Evolutionary conservation across 2,113 vertebrate species (phyloP), one percentile per base, ranked within the genome.

Genomic region (Alaudala cheleensis): DNA sequence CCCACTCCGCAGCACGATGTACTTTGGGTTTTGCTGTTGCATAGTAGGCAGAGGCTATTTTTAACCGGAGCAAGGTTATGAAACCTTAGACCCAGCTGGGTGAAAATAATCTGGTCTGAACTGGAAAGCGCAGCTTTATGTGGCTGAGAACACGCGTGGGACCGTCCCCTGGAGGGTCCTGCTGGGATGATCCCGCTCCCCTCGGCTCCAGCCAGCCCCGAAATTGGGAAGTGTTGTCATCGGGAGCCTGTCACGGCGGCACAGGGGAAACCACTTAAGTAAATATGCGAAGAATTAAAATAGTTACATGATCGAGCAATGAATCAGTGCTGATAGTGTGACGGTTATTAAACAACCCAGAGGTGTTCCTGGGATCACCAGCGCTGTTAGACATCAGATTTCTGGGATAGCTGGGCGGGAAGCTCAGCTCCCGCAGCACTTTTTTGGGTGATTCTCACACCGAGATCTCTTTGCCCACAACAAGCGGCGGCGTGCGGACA

Each of bases 11-110:
- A 12, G 92, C 84, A 80, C 81, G 50, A 88, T 54, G 89, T 90
- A 42, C 94, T 82, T 92, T 20, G 87, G 78, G 73, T 86, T 92
- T 81, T 79, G 87, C 95, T 90, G 82, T 87, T 91, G 89, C 91
- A 92, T 92, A 88, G 91, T 93, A 95, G 93, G 92, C 94, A 81
- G 58, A 85, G 76, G 93, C 94, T 97, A 97, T 97, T 97, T 97
- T 97, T 97, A 97, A 94, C 92, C 8, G 0, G 79, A 95, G 95
- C 81, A 89, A 97, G 95, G 93, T 97, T 97, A 96, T 97, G 97
- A 97, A 97, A 97, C 96, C 95, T 86, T 97, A 96, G 93, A 95
- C 90, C 88, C 86, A 77, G 95, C 94, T 91, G 92, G 57, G 93
- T 87, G 93, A 92, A 95, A 91, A 95, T 94, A 92, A 95, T 95